Evolutionary conservation across 2,888 invertebrate genomes (phyloP).

Genomic region (Uropetala carovei): DNA sequence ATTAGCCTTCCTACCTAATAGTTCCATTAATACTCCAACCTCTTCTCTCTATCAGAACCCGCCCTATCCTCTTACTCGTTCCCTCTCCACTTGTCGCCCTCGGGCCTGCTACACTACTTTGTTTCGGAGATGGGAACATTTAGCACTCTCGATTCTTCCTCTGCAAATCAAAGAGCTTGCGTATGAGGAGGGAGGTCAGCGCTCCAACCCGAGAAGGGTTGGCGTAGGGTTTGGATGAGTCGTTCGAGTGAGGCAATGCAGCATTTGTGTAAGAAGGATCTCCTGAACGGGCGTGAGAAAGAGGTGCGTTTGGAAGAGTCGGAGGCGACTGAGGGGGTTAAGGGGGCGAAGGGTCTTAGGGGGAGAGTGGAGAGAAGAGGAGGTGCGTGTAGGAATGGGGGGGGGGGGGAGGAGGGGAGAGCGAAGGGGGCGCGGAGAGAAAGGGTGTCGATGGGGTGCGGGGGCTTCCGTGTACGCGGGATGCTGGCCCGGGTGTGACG

Average conservation of each 20-base stretch:
- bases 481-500: too few species aligned
- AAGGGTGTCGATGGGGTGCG: neutral
- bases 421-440: neutral
- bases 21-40: neutral
- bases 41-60: neutral
- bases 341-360: neutral
- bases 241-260: neutral
- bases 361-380: too few species aligned
- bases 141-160: neutral
- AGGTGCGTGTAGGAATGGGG: neutral
- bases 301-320: neutral
- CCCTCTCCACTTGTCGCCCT: neutral
- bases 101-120: neutral
- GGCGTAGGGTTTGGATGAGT: neutral
- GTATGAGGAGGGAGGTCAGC: neutral
- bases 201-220: neutral
- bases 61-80: neutral
- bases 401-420: neutral
- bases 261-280: neutral
- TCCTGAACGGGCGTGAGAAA: neutral
- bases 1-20: neutral
- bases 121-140: neutral
- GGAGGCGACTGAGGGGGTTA: neutral
- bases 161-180: neutral
- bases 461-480: too few species aligned